Conservation (phyloP, 2,888 invertebrate species). For the Norana najaformis region DNA sequence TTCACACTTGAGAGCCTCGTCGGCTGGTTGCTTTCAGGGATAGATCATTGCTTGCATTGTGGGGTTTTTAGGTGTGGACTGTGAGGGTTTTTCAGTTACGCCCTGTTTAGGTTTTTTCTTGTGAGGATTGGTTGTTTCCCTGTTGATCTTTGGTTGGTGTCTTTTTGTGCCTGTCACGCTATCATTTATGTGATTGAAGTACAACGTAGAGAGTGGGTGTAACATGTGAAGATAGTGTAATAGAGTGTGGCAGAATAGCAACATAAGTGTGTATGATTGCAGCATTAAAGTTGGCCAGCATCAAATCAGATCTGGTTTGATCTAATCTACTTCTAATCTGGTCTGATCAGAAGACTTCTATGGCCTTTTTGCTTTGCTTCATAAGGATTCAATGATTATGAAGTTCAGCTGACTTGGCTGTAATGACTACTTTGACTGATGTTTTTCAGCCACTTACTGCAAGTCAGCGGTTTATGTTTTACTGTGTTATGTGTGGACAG, state of each 20-base stretch:
- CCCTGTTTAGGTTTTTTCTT: not conserved
- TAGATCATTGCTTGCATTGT: not conserved
- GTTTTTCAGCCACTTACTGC: too few species aligned
- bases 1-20: not conserved
- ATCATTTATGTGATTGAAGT: not conserved
- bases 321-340: not conserved
- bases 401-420: too few species aligned
- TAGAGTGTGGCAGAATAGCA: not conserved
- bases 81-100: not conserved
- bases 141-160: not conserved
- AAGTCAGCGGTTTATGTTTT: too few species aligned
- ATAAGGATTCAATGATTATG: too few species aligned
- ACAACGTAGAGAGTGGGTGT: not conserved
- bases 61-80: not conserved
- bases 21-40: not conserved
- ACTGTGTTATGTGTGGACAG: too few species aligned
- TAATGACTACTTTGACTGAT: too few species aligned
- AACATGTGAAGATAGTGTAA: not conserved
- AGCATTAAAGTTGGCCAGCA: not conserved
- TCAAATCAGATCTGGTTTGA: not conserved
- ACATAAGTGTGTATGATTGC: not conserved
- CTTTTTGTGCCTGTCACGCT: not conserved
- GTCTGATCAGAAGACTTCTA: not conserved
- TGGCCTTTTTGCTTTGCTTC: too few species aligned
- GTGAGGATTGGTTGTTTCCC: conserved; percentile 13